These are phyloP conservation scores for Chrysodeixis includens DNA, from an alignment of 2,888 invertebrate species.

Conservation along the genomic window DNA sequence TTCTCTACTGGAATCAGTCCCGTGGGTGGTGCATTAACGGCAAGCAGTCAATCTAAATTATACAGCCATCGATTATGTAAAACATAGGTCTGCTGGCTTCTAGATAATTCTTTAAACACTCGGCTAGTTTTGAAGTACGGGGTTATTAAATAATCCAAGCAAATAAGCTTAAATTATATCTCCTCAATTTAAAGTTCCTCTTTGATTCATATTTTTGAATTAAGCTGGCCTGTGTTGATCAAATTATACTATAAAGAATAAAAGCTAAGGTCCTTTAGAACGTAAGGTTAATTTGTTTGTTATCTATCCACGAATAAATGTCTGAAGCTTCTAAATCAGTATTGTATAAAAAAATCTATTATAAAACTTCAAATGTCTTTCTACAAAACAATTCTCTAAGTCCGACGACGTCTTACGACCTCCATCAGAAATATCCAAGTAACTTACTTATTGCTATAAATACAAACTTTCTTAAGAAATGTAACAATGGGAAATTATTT, in stretches of 20 bases:
- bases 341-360: too few relatives aligned
- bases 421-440: not conserved
- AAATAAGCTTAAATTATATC: too few relatives aligned
- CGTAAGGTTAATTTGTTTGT: too few relatives aligned
- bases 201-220: too few relatives aligned
- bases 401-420: not conserved
- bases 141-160: not conserved
- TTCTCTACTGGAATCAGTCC: conserved; percentile 23
- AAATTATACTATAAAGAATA: too few relatives aligned
- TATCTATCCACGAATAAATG: too few relatives aligned
- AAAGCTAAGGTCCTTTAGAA: too few relatives aligned
- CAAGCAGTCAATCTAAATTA: conserved; percentile 17
- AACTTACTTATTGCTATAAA: not conserved
- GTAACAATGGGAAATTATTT: not conserved
- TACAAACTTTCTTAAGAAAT: not conserved
- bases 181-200: too few relatives aligned
- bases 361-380: not conserved
- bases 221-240: too few relatives aligned
- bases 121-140: not conserved
- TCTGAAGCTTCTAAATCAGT: too few relatives aligned
- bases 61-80: conserved; percentile 9
- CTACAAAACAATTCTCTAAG: not conserved
- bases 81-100: not conserved
- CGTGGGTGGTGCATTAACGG: conserved; percentile 24
- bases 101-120: not conserved